These are phyloP conservation scores for Oreochromis mossambicus DNA, from an alignment of 2,797 vertebrate genomes.

Conservation along the genomic window DNA sequence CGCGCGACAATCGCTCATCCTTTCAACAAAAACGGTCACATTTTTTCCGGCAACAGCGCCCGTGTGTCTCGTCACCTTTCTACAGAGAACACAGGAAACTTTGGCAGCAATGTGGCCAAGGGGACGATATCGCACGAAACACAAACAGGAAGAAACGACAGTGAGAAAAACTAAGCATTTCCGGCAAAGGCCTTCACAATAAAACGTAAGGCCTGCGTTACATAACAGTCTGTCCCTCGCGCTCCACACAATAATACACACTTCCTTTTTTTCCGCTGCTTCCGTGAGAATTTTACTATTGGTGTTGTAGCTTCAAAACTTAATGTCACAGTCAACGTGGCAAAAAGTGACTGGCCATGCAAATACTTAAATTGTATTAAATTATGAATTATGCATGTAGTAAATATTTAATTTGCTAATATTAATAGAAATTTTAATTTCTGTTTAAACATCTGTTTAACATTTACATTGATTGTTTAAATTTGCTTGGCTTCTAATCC, in stretches of 20 bases:
- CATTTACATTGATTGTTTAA: background rate
- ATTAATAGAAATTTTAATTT: background rate
- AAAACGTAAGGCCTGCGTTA: background rate
- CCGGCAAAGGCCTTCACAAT: conserved; percentile 5
- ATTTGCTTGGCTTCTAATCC: background rate
- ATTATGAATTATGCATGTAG: background rate
- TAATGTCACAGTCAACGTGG: background rate
- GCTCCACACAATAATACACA: background rate
- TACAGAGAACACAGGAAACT: background rate
- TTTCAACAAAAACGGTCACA: background rate
- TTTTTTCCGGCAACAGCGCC: background rate
- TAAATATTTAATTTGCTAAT: background rate
- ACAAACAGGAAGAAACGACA: background rate
- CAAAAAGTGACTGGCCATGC: background rate
- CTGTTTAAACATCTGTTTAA: background rate
- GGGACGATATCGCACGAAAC: background rate
- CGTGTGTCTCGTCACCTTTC: rapidly evolving
- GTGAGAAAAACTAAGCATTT: background rate
- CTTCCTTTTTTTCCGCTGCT: background rate
- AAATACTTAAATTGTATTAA: background rate
- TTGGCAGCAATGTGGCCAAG: background rate
- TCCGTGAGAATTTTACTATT: background rate
- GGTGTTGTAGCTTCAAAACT: background rate
- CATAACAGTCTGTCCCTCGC: background rate
- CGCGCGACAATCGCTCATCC: conserved; percentile 20